Evolutionary conservation across 2,797 vertebrate species (phyloP).

Genomic region (Taeniopygia guttata): DNA sequence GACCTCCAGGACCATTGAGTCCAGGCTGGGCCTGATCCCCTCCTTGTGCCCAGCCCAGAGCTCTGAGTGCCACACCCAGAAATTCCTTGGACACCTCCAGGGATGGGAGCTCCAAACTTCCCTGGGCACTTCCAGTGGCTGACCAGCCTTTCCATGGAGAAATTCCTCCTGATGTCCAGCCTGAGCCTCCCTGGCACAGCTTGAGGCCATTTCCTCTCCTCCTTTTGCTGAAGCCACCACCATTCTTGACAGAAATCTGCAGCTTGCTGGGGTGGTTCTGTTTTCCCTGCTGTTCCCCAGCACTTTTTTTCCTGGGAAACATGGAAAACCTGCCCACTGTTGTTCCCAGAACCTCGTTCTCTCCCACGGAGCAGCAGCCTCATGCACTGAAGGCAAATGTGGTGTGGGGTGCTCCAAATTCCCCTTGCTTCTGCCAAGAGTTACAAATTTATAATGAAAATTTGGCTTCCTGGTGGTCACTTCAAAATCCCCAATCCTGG

Average conservation of each 20-base stretch:
- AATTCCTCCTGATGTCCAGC: background rate
- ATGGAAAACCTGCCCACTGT: background rate
- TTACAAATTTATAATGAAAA: background rate
- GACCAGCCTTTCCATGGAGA: accelerated
- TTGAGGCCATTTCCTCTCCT: background rate
- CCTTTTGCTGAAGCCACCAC: background rate
- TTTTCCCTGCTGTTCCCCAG: background rate
- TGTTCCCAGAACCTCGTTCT: background rate
- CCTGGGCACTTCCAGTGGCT: background rate
- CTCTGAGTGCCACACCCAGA: background rate
- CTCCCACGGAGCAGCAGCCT: background rate
- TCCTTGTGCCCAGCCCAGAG: background rate
- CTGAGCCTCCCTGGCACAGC: background rate
- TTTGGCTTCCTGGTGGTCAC: background rate
- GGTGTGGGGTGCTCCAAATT: background rate
- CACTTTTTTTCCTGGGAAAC: background rate
- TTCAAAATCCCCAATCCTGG: background rate
- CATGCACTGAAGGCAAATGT: accelerated
- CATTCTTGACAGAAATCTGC: background rate
- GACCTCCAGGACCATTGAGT: background rate
- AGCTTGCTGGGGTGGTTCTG: background rate
- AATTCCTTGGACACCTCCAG: background rate
- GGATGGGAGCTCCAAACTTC: background rate
- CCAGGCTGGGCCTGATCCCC: background rate
- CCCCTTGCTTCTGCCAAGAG: background rate